phyloP scores from a whole-genome alignment of 1,140 invertebrate species.

The Stenopsyche tienmushanensis region DNA sequence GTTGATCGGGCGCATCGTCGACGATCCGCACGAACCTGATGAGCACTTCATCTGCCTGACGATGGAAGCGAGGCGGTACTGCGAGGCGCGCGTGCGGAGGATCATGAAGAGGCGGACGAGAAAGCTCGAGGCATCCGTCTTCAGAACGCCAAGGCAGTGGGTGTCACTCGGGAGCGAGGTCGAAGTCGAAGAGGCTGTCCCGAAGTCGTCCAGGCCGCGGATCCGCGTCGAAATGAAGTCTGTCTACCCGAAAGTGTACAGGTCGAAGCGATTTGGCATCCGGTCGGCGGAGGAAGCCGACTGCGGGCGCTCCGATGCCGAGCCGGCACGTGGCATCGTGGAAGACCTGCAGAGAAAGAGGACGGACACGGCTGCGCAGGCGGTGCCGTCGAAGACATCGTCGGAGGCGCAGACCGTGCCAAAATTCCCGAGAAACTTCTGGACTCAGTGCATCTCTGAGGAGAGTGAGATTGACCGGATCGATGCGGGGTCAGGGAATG shows the following conservation, averaged over 20 bases:
- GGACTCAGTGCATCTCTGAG: constrained; percentile 60
- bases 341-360: constrained; percentile 59
- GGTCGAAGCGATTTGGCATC: constrained; percentile 51
- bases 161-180: constrained; percentile 61
- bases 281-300: constrained; percentile 58
- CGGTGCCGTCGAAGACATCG: constrained; percentile 48
- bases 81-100: constrained; percentile 58
- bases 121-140: constrained; percentile 62
- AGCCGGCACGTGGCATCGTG: constrained; percentile 58
- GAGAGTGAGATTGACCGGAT: constrained; percentile 51
- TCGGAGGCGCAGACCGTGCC: constrained; percentile 65
- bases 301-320: constrained; percentile 67
- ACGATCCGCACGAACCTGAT: constrained; percentile 59
- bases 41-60: constrained; percentile 73
- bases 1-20: constrained; percentile 68
- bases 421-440: constrained; percentile 63
- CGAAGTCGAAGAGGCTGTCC: constrained; percentile 59
- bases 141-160: constrained; percentile 63
- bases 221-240: constrained; percentile 66
- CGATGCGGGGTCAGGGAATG: constrained; percentile 46
- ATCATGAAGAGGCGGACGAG: constrained; percentile 56
- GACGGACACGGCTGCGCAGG: constrained; percentile 57
- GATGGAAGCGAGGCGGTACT: constrained; percentile 57
- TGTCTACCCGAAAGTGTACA: constrained; percentile 58
- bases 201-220: constrained; percentile 58